Conservation (phyloP, 2,113 vertebrate species). For the Neolamprologus ventralis region DNA sequence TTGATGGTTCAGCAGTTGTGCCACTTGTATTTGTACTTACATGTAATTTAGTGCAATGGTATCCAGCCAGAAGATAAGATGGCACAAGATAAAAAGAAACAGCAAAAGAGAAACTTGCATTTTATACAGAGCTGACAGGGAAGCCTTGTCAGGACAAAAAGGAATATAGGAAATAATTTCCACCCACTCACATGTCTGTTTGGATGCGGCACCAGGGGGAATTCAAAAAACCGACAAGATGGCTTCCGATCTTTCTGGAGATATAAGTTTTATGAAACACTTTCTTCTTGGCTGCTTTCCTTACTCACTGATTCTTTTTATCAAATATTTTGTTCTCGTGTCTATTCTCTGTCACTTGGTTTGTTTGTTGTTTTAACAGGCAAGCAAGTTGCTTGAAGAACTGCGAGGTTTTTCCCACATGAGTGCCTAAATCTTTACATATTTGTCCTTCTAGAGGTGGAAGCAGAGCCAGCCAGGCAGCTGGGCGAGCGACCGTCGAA, state of each 20-base stretch:
- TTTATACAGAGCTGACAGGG: background rate
- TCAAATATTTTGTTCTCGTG: background rate
- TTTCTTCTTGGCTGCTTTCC: background rate
- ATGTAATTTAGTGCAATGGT: background rate
- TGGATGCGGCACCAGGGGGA: background rate
- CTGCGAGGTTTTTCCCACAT: background rate
- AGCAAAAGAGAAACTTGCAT: background rate
- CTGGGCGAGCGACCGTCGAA: slow-evolving; percentile 51
- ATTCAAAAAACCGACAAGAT: background rate
- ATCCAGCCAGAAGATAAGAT: background rate
- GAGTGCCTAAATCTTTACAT: background rate
- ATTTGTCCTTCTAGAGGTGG: slow-evolving; percentile 40
- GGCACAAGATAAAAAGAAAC: background rate
- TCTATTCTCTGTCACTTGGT: background rate
- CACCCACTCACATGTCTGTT: background rate
- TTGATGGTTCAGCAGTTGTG: background rate
- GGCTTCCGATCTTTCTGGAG: background rate
- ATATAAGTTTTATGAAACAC: background rate
- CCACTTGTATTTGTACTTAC: background rate
- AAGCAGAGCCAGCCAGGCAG: slow-evolving; percentile 39
- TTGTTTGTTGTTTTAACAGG: background rate
- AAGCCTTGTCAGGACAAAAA: background rate
- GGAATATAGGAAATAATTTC: background rate
- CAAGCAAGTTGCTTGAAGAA: background rate
- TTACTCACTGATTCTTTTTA: background rate